Conservation (phyloP, 2,888 invertebrate genomes). For the Thymelicus lineola region DNA sequence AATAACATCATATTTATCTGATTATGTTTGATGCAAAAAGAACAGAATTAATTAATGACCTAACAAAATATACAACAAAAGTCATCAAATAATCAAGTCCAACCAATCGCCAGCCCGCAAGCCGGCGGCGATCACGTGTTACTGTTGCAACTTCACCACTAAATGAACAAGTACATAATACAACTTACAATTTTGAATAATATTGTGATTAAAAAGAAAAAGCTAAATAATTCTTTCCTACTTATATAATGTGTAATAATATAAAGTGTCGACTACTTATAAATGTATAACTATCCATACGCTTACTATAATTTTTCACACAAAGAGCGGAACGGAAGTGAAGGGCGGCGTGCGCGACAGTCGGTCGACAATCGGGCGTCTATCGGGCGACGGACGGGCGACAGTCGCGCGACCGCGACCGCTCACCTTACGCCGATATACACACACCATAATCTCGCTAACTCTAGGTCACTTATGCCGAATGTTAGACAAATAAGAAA, state of each 20-base stretch:
- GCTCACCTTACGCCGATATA: conserved; percentile 57
- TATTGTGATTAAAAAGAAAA: conserved; percentile 81
- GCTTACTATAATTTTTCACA: conserved; percentile 83
- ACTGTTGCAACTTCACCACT: conserved; percentile 72
- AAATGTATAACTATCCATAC: conserved; percentile 81
- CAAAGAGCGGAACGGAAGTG: conserved; percentile 67
- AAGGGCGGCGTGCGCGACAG: conserved; percentile 42
- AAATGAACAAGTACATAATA: conserved; percentile 80
- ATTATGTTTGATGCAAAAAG: conserved; percentile 78
- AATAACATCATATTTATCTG: conserved; percentile 80
- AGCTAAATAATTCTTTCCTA: conserved; percentile 85
- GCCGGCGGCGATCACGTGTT: conserved; percentile 69
- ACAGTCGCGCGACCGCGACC: conserved; percentile 43
- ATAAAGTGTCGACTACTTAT: conserved; percentile 85
- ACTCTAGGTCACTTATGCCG: conserved; percentile 72
- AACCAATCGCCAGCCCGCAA: conserved; percentile 75
- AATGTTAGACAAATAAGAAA: conserved; percentile 76
- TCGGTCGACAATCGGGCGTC: conserved; percentile 36
- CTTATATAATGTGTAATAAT: conserved; percentile 84
- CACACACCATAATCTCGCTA: conserved; percentile 72
- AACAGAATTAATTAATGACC: conserved; percentile 85
- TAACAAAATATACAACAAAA: conserved; percentile 86
- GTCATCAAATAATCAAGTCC: conserved; percentile 84
- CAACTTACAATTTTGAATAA: conserved; percentile 85
- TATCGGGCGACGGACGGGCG: conserved; percentile 38